Base-by-base conservation (phyloP, 2,888 invertebrate species). In the Morpho helenor region DNA sequence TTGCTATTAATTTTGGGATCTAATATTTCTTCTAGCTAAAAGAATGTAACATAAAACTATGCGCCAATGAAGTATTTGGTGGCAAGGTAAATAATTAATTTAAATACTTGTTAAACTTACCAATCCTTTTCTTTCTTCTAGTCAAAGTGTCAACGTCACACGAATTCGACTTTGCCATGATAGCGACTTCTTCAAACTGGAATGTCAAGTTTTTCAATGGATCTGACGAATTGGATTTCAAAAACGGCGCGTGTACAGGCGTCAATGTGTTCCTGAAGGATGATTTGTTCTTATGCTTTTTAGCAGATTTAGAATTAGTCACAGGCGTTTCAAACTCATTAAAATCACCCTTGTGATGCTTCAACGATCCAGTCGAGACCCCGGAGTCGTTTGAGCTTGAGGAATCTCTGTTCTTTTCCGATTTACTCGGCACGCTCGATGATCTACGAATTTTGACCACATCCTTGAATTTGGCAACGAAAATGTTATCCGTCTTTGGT, bases 381-480 rank as follows among this genome's bases (percentile, higher is more conserved):
- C 94, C 94, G 0, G 96, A 96, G 76, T 96, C 96, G 73, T 96
- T 96, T 10, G 96, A 96, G 72, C 95, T 95, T 3, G 96, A 94
- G 0, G 94, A 94, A 67, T 94, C 94, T 59, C 94, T 81, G 62
- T 94, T 94, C 65, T 93, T 93, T 7, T 93, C 93, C 0, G 93
- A 91, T 76, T 94, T 94, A 65, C 94, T 94, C 1, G 94, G 94
- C 0, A 94, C 94, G 65, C 94, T 94, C 0, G 94, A 93, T 0
- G 94, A 94, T 44, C 94, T 83, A 42, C 94, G 84, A 23, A 94
- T 94, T 72, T 93, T 93, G 0, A 93, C 93, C 0, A 91, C 91
- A 45, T 91, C 89, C 49, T 90, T 84, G 52, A 92, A 91, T 50
- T 90, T 82, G 1, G 88, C 81, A 0, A 87, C 82, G 2, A 89